Conservation (phyloP, 2,888 invertebrate genomes). For the Charanyca ferruginea region DNA sequence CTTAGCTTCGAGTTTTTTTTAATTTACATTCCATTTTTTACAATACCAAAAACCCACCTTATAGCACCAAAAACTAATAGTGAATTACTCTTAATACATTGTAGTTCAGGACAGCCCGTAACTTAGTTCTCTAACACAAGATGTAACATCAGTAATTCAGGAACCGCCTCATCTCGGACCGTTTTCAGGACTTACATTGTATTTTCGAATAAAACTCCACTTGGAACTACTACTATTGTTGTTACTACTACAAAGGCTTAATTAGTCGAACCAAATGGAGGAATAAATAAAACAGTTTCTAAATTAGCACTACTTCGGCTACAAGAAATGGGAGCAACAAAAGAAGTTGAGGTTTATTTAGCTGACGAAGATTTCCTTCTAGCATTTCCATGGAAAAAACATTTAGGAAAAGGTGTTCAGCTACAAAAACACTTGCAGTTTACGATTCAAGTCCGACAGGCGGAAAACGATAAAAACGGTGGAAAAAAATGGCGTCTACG, state of each 20-base stretch:
- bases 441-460: conserved; percentile 72
- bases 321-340: conserved; percentile 37
- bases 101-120: neutral
- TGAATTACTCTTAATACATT: neutral
- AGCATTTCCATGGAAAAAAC: conserved; percentile 48
- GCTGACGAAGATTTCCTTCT: conserved; percentile 60
- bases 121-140: conserved; percentile 8
- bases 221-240: conserved; percentile 18
- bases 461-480: conserved; percentile 73
- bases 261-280: conserved; percentile 37
- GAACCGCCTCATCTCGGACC: neutral
- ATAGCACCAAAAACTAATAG: neutral
- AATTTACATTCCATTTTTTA: no score
- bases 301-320: conserved; percentile 35
- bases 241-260: conserved; percentile 30
- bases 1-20: no score
- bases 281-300: conserved; percentile 48
- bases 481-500: conserved; percentile 63
- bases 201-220: conserved; percentile 24
- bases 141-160: conserved; percentile 22
- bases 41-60: neutral
- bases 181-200: conserved; percentile 33
- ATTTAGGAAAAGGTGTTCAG: conserved; percentile 64
- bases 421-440: conserved; percentile 71
- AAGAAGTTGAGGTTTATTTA: conserved; percentile 46